These are phyloP conservation scores for Homarus americanus DNA, from an alignment of 1,140 invertebrate species.

Conservation along the genomic window DNA sequence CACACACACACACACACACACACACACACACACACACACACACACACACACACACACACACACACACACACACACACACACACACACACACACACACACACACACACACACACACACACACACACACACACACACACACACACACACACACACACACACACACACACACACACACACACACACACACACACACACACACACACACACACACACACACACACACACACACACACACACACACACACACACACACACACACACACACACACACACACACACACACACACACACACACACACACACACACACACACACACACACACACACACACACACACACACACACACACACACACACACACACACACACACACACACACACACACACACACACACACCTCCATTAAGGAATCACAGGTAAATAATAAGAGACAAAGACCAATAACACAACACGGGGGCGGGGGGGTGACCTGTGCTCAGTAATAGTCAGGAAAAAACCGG, in stretches of 20 bases:
- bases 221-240: neutral
- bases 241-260: neutral
- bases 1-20: too few relatives aligned
- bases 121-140: neutral
- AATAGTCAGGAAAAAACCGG: too few relatives aligned
- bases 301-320: constrained; percentile 17
- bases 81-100: constrained; percentile 14
- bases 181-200: constrained; percentile 6
- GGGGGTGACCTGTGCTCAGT: too few relatives aligned
- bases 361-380: neutral
- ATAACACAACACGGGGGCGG: too few relatives aligned
- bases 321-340: neutral
- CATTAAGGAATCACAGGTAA: too few relatives aligned
- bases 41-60: too few relatives aligned
- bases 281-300: constrained; percentile 3
- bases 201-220: neutral
- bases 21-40: too few relatives aligned
- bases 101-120: neutral
- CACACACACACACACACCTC: neutral
- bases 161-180: constrained; percentile 1
- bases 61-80: neutral
- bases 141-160: too few relatives aligned
- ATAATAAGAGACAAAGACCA: too few relatives aligned
- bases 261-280: neutral
- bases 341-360: constrained; percentile 10